Percentiles rank a stretch among this genome's conserved stretches.
Evolutionary conservation across 2,888 invertebrate species (phyloP).

Genomic region (Phortica okadai): DNA sequence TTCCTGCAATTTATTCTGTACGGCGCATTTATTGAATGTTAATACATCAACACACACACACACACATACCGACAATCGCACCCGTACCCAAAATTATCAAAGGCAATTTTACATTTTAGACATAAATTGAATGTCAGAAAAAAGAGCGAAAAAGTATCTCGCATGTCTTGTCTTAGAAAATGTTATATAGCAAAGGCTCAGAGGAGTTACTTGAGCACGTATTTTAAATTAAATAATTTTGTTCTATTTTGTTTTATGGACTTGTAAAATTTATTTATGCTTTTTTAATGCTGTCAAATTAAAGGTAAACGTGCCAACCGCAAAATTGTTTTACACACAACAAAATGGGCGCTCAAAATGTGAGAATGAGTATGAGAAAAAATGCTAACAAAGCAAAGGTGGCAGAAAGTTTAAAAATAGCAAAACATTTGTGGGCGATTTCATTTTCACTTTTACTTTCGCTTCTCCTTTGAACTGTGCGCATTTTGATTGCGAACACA

Average conservation of each 20-base stretch:
- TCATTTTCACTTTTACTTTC: constrained; percentile 34
- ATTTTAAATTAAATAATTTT: constrained; percentile 22
- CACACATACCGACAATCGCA: neutral
- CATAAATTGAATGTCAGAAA: neutral
- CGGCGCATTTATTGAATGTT: constrained; percentile 42
- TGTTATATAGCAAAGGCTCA: neutral
- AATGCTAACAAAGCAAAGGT: neutral
- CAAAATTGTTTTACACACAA: constrained; percentile 34
- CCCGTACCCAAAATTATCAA: too few species aligned
- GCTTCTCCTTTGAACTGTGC: neutral
- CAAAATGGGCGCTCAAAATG: constrained; percentile 32
- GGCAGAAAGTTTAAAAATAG: constrained; percentile 7
- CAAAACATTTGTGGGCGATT: constrained; percentile 26
- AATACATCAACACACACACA: neutral
- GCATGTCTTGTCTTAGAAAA: neutral
- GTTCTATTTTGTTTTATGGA: constrained; percentile 3
- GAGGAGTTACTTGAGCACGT: constrained; percentile 7
- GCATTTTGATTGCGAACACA: too few species aligned
- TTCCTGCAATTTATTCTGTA: constrained; percentile 53
- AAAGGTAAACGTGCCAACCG: constrained; percentile 63
- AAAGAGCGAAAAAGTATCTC: neutral
- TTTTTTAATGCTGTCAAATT: constrained; percentile 61
- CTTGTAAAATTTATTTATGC: constrained; percentile 19
- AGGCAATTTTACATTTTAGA: neutral
- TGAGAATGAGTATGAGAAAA: constrained; percentile 4